Evolutionary conservation across 2,113 vertebrate species (phyloP).

Genomic region (Enhydra lutris): DNA sequence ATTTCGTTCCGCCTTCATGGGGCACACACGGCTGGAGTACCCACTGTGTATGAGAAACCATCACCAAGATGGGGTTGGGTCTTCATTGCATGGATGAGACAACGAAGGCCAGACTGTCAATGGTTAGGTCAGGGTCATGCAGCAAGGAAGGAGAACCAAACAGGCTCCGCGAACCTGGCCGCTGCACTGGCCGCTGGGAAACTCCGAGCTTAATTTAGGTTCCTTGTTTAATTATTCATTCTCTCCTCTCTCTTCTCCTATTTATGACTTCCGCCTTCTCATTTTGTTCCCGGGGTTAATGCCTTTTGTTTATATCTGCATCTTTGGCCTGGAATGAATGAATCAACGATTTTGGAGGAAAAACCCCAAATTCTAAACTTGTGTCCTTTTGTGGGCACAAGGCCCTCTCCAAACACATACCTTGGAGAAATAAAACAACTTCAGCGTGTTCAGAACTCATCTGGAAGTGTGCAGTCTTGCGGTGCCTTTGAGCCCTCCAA

Average conservation of each 20-base stretch:
- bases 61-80: not conserved
- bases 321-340: slow-evolving; percentile 58
- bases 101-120: not conserved
- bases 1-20: rapidly evolving
- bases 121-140: not conserved
- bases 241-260: not conserved
- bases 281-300: slow-evolving; percentile 1
- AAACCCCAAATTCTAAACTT: not conserved
- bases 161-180: not conserved
- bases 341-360: slow-evolving; percentile 37
- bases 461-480: not conserved
- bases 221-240: slow-evolving; percentile 70
- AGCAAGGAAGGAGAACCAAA: not conserved
- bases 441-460: not conserved
- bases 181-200: slow-evolving; percentile 38
- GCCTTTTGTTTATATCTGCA: slow-evolving; percentile 37
- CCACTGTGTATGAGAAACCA: not conserved
- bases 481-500: not conserved
- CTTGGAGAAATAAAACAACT: not conserved
- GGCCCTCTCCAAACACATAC: not conserved
- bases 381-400: not conserved
- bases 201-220: slow-evolving; percentile 69
- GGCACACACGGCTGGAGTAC: not conserved
- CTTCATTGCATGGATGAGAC: not conserved
- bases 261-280: slow-evolving; percentile 59